A percentile compares a stretch with the other conserved stretches of the same genome.
phyloP scores from a whole-genome alignment of 2,888 invertebrate genomes.

The Aelia acuminata region DNA sequence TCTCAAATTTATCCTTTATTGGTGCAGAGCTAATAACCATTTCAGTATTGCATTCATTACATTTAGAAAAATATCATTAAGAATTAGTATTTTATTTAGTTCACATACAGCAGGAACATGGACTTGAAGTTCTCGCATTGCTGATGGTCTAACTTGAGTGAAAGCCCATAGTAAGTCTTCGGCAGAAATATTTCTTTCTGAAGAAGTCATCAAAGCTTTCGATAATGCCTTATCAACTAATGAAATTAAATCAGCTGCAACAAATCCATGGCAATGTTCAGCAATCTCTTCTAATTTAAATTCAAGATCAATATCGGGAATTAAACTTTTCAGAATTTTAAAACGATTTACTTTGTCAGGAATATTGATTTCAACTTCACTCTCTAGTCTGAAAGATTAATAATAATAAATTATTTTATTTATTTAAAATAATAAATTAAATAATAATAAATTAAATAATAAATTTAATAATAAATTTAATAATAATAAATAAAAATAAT shows the following conservation, averaged over 20 bases:
- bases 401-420: conserved; percentile 37
- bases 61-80: neutral
- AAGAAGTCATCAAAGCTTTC: conserved; percentile 63
- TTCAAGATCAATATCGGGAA: conserved; percentile 69
- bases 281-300: conserved; percentile 77
- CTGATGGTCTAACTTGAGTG: conserved; percentile 84
- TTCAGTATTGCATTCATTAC: neutral
- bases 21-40: neutral
- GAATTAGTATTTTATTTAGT: neutral
- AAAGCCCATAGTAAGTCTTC: conserved; percentile 78
- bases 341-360: conserved; percentile 78
- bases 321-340: conserved; percentile 79
- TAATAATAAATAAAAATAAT: too few species aligned
- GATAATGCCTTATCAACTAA: conserved; percentile 82
- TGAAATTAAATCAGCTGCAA: conserved; percentile 88
- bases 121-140: conserved; percentile 90
- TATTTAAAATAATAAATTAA: too few species aligned
- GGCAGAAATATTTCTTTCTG: conserved; percentile 68
- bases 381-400: conserved; percentile 75
- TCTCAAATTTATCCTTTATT: neutral
- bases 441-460: too few species aligned
- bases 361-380: conserved; percentile 84
- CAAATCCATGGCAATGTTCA: conserved; percentile 87
- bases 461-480: too few species aligned
- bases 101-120: conserved; percentile 85